phyloP scores from a whole-genome alignment of 2,113 vertebrate species.

The Benitochromis conjunctus region DNA sequence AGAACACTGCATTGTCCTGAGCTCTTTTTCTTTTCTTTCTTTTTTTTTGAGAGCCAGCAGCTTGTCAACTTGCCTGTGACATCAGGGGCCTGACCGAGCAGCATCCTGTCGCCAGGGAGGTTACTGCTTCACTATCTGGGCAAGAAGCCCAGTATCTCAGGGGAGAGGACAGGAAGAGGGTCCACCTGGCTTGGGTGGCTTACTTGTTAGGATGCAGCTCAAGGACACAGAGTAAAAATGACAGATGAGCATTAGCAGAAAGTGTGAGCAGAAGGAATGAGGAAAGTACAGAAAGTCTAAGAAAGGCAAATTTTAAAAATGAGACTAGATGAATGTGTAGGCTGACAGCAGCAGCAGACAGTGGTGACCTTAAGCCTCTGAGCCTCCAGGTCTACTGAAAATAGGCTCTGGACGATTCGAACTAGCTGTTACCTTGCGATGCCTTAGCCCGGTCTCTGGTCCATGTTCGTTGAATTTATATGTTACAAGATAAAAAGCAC shows the following conservation, averaged over 20 bases:
- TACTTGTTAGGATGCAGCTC: background rate
- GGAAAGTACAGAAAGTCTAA: background rate
- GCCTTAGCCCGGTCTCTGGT: background rate
- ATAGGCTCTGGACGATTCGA: slow-evolving; percentile 6
- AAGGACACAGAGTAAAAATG: slow-evolving; percentile 14
- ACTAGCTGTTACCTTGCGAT: slow-evolving; percentile 10
- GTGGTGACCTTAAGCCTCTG: slow-evolving; percentile 13
- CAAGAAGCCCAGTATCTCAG: slow-evolving; percentile 27
- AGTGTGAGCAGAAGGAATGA: background rate
- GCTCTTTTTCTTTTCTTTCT: background rate
- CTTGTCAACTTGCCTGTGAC: slow-evolving; percentile 8
- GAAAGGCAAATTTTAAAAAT: background rate
- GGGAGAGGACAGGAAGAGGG: background rate
- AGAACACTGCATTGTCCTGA: slow-evolving; percentile 30
- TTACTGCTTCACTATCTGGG: slow-evolving; percentile 25
- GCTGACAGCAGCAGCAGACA: slow-evolving; percentile 10
- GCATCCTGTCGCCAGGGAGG: background rate
- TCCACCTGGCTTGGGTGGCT: background rate
- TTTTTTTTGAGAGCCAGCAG: background rate
- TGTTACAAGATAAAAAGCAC: background rate
- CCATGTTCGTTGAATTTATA: background rate
- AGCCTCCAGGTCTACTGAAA: slow-evolving; percentile 20
- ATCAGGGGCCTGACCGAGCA: slow-evolving; percentile 30
- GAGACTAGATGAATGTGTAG: background rate
- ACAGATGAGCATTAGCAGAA: background rate